Evolutionary conservation across 2,888 invertebrate species (phyloP), one percentile per base, ranked within the genome.

Genomic region (Artemia sinica): DNA sequence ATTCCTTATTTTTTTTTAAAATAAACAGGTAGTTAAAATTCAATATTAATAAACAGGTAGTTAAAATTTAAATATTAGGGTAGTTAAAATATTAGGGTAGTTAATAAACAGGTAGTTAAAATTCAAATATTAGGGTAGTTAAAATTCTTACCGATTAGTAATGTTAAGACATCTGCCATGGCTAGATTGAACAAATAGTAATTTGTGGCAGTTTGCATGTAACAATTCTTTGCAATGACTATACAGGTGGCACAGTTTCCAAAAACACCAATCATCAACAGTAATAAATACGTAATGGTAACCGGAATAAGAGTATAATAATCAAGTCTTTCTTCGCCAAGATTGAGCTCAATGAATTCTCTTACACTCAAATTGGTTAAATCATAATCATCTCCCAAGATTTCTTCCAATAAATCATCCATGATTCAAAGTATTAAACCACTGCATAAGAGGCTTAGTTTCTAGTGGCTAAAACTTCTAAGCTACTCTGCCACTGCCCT

Each of bases 151-250:
- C 58, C 58, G 9, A 58, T 58, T 9, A 18, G 8, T 18, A 58
- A 58, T 9, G 58, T 58, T 8, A 58, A 18, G 8, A 93, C 79
- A 77, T 94, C 93, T 18, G 91, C 91, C 14, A 92, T 80, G 18
- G 93, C 90, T 78, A 92, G 79, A 76, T 88, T 91, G 80, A 92
- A 89, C 67, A 93, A 81, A 76, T 93, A 94, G 76, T 89, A 93
- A 76, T 94, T 93, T 0, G 93, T 94, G 0, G 91, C 88, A 0
- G 91, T 90, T 74, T 90, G 91, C 86, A 94, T 86, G 72, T 86
- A 86, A 69, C 84, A 82, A 75, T 88, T 89, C 67, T 83, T 80
- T 0, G 85, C 83, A 52, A 90, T 88, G 8, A 90, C 88, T 11
- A 88, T 81, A 75, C 89, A 89, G 1, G 89, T 89, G 76, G 85